Percentiles rank a stretch among this genome's conserved stretches.
Evolutionary conservation across 2,797 vertebrate species (phyloP).

Genomic region (Mus spretus): DNA sequence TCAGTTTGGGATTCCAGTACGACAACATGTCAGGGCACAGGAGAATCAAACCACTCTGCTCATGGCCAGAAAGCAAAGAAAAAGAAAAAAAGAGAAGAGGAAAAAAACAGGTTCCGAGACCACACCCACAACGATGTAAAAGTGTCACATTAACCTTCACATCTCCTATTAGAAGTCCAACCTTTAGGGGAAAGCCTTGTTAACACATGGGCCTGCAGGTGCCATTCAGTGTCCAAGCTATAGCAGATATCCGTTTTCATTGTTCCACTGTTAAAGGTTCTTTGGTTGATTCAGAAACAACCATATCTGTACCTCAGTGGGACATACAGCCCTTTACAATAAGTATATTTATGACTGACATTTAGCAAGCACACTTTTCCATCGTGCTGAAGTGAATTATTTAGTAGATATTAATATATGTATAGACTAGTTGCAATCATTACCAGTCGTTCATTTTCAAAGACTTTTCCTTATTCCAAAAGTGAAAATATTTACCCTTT

Average conservation of each 20-base stretch:
- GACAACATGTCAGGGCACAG: not conserved
- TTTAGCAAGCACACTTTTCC: not conserved
- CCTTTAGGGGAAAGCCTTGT: not conserved
- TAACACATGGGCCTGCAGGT: not conserved
- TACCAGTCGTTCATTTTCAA: not conserved
- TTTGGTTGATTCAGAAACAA: slow-evolving; percentile 1
- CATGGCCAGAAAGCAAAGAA: not conserved
- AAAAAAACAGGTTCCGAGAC: too few species aligned
- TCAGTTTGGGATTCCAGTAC: not conserved
- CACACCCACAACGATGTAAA: not conserved
- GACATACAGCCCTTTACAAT: not conserved
- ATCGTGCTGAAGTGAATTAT: not conserved
- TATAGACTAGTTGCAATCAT: not conserved
- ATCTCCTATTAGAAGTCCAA: not conserved
- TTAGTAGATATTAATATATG: not conserved
- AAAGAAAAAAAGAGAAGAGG: not conserved
- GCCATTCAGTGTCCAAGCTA: not conserved
- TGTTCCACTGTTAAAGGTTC: slow-evolving; percentile 1
- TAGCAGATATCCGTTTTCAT: not conserved
- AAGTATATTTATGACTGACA: slow-evolving; percentile 5
- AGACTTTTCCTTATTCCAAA: not conserved
- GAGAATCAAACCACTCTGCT: not conserved
- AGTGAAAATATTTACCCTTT: not conserved
- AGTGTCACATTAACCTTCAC: not conserved
- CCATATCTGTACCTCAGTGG: not conserved